A percentile compares a stretch with the other conserved stretches of the same genome.
Conservation (phyloP, 2,797 vertebrate species). For the Tinamus major region DNA sequence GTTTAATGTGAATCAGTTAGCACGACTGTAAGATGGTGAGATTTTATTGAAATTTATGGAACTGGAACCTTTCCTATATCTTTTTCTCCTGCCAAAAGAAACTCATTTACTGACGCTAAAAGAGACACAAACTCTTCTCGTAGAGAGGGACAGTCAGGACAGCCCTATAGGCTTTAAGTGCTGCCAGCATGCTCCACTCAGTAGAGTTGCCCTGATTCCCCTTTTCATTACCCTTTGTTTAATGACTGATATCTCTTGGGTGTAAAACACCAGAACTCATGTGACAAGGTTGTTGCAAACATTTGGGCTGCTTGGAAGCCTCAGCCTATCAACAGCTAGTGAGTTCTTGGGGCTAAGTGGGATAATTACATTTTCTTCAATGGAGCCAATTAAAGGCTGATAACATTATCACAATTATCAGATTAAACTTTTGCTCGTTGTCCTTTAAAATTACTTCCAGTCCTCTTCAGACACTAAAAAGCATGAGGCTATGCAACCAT, state of each 20-base stretch:
- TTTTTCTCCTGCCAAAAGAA: not conserved
- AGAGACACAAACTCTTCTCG: not conserved
- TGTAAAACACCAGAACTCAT: not conserved
- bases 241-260: not conserved
- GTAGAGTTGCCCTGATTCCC: not conserved
- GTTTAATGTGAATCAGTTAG: not conserved
- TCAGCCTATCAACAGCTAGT: not conserved
- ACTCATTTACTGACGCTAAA: not conserved
- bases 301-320: not conserved
- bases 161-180: fast-evolving
- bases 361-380: not conserved
- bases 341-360: not conserved
- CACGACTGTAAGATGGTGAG: fast-evolving
- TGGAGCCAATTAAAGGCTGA: not conserved
- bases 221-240: not conserved
- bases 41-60: not conserved
- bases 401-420: not conserved
- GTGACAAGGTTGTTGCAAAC: not conserved
- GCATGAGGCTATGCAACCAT: fast-evolving
- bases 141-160: not conserved
- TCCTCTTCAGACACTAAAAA: not conserved
- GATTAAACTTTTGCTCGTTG: not conserved
- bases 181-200: not conserved
- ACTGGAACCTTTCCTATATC: not conserved
- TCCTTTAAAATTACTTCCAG: constrained; percentile 12